Conservation (phyloP, 2,113 vertebrate genomes). For the Cepphus grylle region DNA sequence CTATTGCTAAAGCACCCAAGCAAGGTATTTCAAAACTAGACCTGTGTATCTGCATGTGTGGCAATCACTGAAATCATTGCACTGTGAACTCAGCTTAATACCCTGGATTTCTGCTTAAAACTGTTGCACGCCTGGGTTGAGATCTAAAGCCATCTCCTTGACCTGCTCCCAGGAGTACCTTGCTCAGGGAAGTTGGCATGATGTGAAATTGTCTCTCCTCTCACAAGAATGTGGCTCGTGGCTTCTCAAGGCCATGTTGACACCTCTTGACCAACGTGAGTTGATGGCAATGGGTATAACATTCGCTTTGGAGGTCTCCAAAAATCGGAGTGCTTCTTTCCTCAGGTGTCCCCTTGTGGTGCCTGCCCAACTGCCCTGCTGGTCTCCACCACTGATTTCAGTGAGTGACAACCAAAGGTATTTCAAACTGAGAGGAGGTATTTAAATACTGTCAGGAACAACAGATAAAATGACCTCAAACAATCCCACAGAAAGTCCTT, state of each 20-base stretch:
- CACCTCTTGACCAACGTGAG: neutral
- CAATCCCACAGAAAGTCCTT: constrained; percentile 16
- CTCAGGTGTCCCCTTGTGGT: neutral
- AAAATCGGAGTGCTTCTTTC: neutral
- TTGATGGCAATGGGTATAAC: neutral
- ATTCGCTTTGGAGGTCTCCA: neutral
- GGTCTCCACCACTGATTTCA: neutral
- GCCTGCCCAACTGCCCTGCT: neutral
- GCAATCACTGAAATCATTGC: neutral
- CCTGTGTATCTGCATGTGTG: neutral
- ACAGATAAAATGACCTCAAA: constrained; percentile 42
- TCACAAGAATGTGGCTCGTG: neutral
- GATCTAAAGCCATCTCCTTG: neutral
- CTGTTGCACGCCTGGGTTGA: neutral
- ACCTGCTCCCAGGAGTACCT: neutral
- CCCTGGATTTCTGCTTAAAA: neutral
- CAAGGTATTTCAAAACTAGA: neutral
- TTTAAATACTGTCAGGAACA: constrained; percentile 16
- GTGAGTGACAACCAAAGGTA: neutral
- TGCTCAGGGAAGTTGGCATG: neutral
- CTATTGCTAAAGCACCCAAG: neutral
- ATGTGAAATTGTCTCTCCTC: neutral
- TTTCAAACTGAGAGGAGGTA: neutral
- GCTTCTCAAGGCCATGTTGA: neutral
- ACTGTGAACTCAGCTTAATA: neutral